A percentile compares a stretch with the other conserved stretches of the same genome.
Evolutionary conservation across 2,888 invertebrate species (phyloP).

Genomic region (Lordiphosa andalusiaca): DNA sequence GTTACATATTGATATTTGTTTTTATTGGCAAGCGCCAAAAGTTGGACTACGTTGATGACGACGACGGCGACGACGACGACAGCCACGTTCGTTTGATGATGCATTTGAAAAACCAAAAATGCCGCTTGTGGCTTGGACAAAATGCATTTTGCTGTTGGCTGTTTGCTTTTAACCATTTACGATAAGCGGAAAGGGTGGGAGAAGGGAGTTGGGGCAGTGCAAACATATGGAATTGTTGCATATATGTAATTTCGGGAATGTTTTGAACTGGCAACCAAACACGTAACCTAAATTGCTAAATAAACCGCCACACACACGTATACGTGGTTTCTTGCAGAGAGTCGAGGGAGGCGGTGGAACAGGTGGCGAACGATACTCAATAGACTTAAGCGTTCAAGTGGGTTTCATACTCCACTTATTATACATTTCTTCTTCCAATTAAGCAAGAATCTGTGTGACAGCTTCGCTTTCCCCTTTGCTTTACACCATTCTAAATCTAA

Average conservation of each 20-base stretch:
- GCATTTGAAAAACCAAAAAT: conserved; percentile 44
- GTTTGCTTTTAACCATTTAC: conserved; percentile 63
- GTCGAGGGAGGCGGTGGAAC: neutral
- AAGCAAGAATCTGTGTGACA: no score
- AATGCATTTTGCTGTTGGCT: conserved; percentile 65
- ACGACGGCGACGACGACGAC: conserved; percentile 2
- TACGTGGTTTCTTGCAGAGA: conserved; percentile 15
- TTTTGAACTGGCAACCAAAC: conserved; percentile 51
- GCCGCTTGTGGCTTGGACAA: conserved; percentile 51
- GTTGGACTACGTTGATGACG: conserved; percentile 35
- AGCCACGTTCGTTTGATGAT: conserved; percentile 43
- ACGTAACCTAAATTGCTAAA: conserved; percentile 71
- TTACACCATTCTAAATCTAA: neutral
- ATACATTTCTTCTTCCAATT: no score
- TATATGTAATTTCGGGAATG: conserved; percentile 49
- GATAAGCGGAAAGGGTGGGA: conserved; percentile 48
- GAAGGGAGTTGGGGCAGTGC: conserved; percentile 13
- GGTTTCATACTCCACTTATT: neutral
- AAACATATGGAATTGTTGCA: conserved; percentile 52
- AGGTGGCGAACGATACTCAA: conserved; percentile 39
- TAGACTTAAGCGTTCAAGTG: conserved; percentile 56
- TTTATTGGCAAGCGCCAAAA: conserved; percentile 23
- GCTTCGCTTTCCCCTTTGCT: neutral
- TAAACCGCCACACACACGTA: conserved; percentile 56
- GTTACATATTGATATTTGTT: conserved; percentile 42